Base-by-base conservation (phyloP, 2,113 vertebrate species). In the Oceanites oceanicus region DNA sequence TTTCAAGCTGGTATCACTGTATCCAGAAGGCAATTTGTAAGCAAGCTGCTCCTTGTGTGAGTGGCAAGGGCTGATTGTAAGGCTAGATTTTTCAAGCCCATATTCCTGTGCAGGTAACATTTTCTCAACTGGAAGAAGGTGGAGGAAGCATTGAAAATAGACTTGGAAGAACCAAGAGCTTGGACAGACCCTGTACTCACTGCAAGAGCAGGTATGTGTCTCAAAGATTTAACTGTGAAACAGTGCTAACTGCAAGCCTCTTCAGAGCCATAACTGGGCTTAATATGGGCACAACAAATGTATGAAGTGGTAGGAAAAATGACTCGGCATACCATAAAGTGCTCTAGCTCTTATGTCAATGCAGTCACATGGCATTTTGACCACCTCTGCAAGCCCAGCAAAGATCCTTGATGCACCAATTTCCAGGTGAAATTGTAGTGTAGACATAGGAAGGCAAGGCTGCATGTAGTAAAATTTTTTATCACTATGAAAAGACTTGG, bases 101-200 rank as follows among this genome's bases (percentile, higher is more conserved):
- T 55, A 26, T n/a, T 75, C 10, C 38, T 61, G 29, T 23, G 7
- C 25, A 88, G 25, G 17, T 45, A 82, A 68, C 11, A 47, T 42
- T 88, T 90, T 49, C 20, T 22, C 23, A 50, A n/a, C 25, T 79
- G 17, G 4, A 86, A 40, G 7, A 34, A 8, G 10, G 0, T 5
- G 36, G 19, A 82, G 13, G 22, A 94, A 85, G 40, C 9, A 45
- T 23, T 90, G 16, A 77, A 92, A 87, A 56, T 3, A 76, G 15
- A 18, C 50, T 59, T 68, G 7, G n/a, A 71, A 70, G 32, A 62
- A 66, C 7, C 7, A 72, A 78, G 50, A 77, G 58, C 6, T 27
- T 71, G 19, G 7, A 13, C 1, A 0, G 20, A 63, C 1, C 2
- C 27, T 82, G 11, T 29, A 45, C 20, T 44, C 32, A 2, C 12